These are phyloP conservation scores for Dromococcyx pavoninus DNA, from an alignment of 2,797 vertebrate species.

Conservation along the genomic window DNA sequence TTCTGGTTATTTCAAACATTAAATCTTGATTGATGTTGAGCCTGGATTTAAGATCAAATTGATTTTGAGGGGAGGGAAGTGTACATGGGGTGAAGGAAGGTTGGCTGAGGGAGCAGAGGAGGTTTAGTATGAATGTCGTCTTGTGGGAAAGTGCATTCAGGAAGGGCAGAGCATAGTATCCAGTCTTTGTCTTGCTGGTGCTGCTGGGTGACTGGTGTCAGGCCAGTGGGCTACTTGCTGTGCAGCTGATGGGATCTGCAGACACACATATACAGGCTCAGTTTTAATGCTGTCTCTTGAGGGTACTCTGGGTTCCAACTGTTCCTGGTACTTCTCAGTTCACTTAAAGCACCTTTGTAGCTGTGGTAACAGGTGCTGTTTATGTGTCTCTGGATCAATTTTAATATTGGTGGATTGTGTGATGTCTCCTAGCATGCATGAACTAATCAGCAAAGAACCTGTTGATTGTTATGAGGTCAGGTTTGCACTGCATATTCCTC, in stretches of 20 bases:
- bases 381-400: neutral
- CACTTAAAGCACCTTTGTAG: neutral
- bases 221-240: accelerated
- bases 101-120: neutral
- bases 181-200: accelerated
- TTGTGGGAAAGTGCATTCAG: accelerated
- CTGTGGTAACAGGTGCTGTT: neutral
- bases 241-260: neutral
- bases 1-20: neutral
- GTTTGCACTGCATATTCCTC: neutral
- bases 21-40: accelerated
- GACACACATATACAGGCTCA: neutral
- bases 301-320: neutral
- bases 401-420: neutral
- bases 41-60: neutral
- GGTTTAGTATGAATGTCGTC: accelerated
- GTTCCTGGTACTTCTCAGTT: neutral
- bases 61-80: neutral
- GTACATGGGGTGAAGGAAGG: accelerated
- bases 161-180: accelerated
- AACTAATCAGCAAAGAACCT: neutral
- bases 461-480: neutral
- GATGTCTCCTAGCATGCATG: neutral
- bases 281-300: neutral
- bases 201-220: neutral